Base-by-base conservation (phyloP, 2,797 vertebrate species). In the Sebastolobus alascanus region DNA sequence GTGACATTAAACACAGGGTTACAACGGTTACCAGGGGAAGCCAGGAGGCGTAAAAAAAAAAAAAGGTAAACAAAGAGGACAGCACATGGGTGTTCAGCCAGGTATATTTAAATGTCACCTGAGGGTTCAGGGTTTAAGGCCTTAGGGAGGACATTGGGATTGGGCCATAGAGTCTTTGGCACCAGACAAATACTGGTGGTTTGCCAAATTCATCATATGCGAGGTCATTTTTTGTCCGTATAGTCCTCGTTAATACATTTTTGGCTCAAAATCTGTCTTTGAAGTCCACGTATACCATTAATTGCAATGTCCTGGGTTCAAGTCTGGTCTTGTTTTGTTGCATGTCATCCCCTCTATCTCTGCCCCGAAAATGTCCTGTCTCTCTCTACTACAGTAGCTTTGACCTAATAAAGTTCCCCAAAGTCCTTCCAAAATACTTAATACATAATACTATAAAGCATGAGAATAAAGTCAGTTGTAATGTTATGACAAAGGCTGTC, bases 151-250 rank as follows among this genome's bases (percentile, higher is more conserved):
- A 31, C 31, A 5, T 31, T 31, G 31, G 31, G 31, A 31, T 31
- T 31, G 31, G 31, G 31, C 9, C 25, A 6, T 20, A 50, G 16
- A 25, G 8, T 59, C 8, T 65, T 46, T 68, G 37, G 20, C 25
- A 75, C 38, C 12, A 18, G n/a, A 58, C 18, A 20, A 25, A 56
- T 16, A 27, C 12, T 68, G 46, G 46, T 73, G 22, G 18, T 25
- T 80, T 54, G 33, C 29, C 54, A 68, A 33, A 60, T 60, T 29
- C 27, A 68, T 78, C 27, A 68, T n/a, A 37, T 68, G 12, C 16
- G 10, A 14, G 2, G 22, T 58, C 1, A 11, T 27, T 52, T 50
- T 61, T 46, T 55, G 13, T n/a, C 64, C 2, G 29, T 46, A 22
- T 29, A 7, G 12, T 27, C 18, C 43, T 38, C 16, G 2, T 72